These are phyloP conservation scores for Muscina levida DNA, from an alignment of 2,888 invertebrate genomes.

Conservation along the genomic window DNA sequence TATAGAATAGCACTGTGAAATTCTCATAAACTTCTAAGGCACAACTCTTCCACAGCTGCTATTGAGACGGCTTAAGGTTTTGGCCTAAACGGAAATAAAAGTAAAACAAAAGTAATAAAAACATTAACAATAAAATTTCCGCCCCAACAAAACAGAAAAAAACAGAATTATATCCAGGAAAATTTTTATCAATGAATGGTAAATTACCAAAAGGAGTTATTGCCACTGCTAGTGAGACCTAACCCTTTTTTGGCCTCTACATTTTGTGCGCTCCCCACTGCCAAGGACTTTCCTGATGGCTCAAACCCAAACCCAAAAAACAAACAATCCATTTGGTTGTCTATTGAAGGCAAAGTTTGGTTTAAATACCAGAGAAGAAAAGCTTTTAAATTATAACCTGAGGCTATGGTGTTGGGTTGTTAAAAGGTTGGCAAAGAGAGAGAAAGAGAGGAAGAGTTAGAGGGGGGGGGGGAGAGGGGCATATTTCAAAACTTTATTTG, in stretches of 20 bases:
- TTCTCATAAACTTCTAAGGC: constrained; percentile 6
- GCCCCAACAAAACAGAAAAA: too few relatives aligned
- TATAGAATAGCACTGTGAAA: neutral
- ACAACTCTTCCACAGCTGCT: neutral
- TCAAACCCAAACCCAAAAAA: neutral
- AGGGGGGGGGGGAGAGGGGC: too few relatives aligned
- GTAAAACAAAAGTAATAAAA: constrained; percentile 61
- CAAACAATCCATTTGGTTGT: constrained; percentile 37
- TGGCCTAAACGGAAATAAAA: constrained; percentile 51
- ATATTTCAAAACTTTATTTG: constrained; percentile 5
- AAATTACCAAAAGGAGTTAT: constrained; percentile 34
- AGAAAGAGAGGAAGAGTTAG: too few relatives aligned
- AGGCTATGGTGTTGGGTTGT: constrained; percentile 32
- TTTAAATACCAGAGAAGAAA: constrained; percentile 44
- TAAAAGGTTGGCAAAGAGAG: too few relatives aligned
- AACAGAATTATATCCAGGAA: constrained; percentile 56
- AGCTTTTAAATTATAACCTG: constrained; percentile 62
- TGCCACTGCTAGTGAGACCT: neutral
- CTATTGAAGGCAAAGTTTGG: neutral
- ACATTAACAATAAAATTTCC: constrained; percentile 58
- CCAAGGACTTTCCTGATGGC: neutral
- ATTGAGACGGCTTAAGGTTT: neutral
- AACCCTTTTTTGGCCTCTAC: constrained; percentile 12
- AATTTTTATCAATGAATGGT: constrained; percentile 49
- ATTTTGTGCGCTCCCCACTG: too few relatives aligned